Evolutionary conservation across 2,888 invertebrate species (phyloP).

Genomic region (Zygaena filipendulae): DNA sequence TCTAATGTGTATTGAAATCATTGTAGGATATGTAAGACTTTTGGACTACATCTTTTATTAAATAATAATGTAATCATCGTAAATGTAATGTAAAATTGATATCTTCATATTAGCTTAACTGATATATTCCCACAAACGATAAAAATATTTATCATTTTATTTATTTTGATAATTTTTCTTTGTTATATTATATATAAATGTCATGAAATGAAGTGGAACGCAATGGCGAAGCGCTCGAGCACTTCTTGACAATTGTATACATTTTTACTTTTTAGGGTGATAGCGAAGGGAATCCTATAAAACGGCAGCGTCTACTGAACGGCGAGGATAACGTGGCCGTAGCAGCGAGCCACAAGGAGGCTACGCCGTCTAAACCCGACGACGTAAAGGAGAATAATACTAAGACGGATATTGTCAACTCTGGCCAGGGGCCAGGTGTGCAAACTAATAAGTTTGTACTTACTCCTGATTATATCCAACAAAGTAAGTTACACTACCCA

Average conservation of each 20-base stretch:
- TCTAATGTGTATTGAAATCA: slow-evolving; percentile 21
- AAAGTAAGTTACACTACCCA: too few species aligned
- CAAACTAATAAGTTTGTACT: slow-evolving; percentile 78
- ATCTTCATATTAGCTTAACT: slow-evolving; percentile 25
- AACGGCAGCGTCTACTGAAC: slow-evolving; percentile 44
- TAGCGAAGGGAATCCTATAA: slow-evolving; percentile 43
- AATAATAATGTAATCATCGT: too few species aligned
- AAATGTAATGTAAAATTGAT: too few species aligned
- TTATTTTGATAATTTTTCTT: slow-evolving; percentile 20
- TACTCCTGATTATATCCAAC: slow-evolving; percentile 93
- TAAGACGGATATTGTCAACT: slow-evolving; percentile 49
- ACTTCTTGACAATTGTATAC: too few species aligned
- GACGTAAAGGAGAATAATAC: slow-evolving; percentile 47
- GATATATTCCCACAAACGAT: slow-evolving; percentile 65
- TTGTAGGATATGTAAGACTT: slow-evolving; percentile 10
- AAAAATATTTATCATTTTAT: slow-evolving; percentile 25
- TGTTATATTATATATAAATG: slow-evolving; percentile 7
- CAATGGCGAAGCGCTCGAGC: too few species aligned
- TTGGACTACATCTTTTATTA: slow-evolving; percentile 7
- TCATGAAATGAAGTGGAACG: too few species aligned
- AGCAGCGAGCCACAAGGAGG: slow-evolving; percentile 45
- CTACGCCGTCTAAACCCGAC: slow-evolving; percentile 46
- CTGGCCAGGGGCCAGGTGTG: slow-evolving; percentile 29
- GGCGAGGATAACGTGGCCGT: slow-evolving; percentile 55
- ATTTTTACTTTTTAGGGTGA: slow-evolving; percentile 41